Percentiles rank a stretch among this genome's conserved stretches.
Evolutionary conservation across 2,797 vertebrate genomes (phyloP).

Genomic region (Sardinella longiceps): DNA sequence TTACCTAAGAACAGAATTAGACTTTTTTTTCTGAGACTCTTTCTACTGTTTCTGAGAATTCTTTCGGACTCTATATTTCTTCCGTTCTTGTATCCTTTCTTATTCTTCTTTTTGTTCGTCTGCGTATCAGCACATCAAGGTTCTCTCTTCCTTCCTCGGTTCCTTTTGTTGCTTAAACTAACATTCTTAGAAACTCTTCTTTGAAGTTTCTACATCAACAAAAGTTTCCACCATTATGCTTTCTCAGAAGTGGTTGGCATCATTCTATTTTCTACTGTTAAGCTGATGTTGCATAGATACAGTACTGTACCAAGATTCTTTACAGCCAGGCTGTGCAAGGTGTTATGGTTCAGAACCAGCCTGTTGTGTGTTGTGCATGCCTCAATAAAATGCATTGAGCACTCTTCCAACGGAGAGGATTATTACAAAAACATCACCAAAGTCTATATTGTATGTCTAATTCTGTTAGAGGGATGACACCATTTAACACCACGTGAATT

Average conservation of each 20-base stretch:
- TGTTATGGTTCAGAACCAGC: neutral
- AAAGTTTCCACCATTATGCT: neutral
- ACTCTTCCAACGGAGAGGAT: neutral
- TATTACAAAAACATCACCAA: neutral
- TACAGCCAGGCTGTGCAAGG: neutral
- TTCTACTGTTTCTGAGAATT: neutral
- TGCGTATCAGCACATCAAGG: too few species aligned
- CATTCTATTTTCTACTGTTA: neutral
- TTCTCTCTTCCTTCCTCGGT: too few species aligned
- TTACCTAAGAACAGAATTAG: neutral
- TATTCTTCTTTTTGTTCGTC: too few species aligned
- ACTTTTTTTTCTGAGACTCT: too few species aligned
- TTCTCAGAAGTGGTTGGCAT: neutral
- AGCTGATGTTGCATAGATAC: neutral
- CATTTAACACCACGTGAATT: slow-evolving; percentile 41
- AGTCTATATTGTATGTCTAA: neutral
- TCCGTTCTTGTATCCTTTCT: too few species aligned
- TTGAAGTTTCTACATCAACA: neutral
- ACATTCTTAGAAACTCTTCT: neutral
- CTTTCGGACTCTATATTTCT: too few species aligned
- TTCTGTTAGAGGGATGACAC: neutral
- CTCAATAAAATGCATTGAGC: too few species aligned
- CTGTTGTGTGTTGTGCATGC: too few species aligned
- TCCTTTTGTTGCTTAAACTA: too few species aligned
- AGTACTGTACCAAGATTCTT: neutral